phyloP scores from a whole-genome alignment of 2,888 invertebrate genomes.

The Amphipyra berbera region DNA sequence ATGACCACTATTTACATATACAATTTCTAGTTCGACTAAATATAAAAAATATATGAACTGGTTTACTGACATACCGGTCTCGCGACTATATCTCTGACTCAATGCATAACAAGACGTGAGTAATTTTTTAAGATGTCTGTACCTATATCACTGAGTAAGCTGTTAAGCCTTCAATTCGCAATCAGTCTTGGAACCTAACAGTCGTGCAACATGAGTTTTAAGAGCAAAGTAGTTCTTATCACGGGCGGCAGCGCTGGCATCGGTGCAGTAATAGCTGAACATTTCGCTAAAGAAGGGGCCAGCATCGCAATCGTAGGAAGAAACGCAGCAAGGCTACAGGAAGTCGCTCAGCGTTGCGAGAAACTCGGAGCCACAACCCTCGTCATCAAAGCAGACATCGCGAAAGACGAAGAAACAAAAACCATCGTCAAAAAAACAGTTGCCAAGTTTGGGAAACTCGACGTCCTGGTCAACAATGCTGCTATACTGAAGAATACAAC shows the following conservation, averaged over 20 bases:
- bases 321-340: constrained; percentile 58
- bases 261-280: constrained; percentile 62
- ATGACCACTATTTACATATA: too few relatives aligned
- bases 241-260: constrained; percentile 67
- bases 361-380: constrained; percentile 49
- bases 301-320: constrained; percentile 62
- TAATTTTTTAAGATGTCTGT: constrained; percentile 3
- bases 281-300: constrained; percentile 64
- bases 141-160: neutral
- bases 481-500: constrained; percentile 42
- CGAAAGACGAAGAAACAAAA: constrained; percentile 58
- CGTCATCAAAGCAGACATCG: constrained; percentile 62
- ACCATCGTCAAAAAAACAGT: constrained; percentile 57
- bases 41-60: neutral
- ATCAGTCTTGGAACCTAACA: neutral
- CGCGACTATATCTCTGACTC: constrained; percentile 2
- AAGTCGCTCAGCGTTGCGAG: constrained; percentile 49
- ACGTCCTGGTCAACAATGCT: constrained; percentile 70
- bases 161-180: constrained; percentile 8
- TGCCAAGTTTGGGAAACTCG: constrained; percentile 61
- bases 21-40: too few relatives aligned
- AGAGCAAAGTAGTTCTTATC: constrained; percentile 66
- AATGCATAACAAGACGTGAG: neutral
- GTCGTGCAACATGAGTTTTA: constrained; percentile 58
- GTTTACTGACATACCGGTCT: neutral